Evolutionary conservation across 2,888 invertebrate genomes (phyloP).

Genomic region (Dinocampus coccinellae): DNA sequence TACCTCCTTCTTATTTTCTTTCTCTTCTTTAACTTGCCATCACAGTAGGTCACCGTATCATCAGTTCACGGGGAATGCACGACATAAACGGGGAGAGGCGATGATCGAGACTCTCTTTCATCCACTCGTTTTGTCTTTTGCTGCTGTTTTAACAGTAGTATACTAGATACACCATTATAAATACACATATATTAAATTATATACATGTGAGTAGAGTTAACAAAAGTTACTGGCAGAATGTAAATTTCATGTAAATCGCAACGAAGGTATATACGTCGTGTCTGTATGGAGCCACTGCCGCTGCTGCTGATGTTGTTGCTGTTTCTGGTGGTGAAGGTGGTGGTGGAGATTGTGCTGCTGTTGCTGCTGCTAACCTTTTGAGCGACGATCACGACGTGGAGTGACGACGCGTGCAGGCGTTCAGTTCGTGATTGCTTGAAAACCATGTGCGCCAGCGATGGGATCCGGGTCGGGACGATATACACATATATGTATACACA

Average conservation of each 20-base stretch:
- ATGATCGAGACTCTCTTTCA: constrained; percentile 23
- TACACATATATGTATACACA: constrained; percentile 24
- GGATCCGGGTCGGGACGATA: constrained; percentile 59
- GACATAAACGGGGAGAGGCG: constrained; percentile 25
- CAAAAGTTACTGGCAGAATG: constrained; percentile 50
- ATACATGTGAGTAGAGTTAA: constrained; percentile 10
- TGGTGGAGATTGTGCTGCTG: too few relatives aligned
- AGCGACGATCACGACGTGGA: constrained; percentile 49
- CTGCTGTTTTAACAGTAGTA: constrained; percentile 41
- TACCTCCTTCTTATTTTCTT: constrained; percentile 27
- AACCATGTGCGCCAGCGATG: constrained; percentile 43
- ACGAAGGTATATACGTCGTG: constrained; percentile 33
- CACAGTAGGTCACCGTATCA: constrained; percentile 51
- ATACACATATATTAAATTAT: not conserved
- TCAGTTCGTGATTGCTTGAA: constrained; percentile 52
- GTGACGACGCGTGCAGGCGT: constrained; percentile 30
- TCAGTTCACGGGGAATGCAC: constrained; percentile 45
- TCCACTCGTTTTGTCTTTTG: constrained; percentile 40
- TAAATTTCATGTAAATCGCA: constrained; percentile 58
- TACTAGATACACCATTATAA: constrained; percentile 30
- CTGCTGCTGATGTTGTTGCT: constrained; percentile 45
- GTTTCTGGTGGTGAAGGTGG: too few relatives aligned
- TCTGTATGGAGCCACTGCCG: constrained; percentile 26
- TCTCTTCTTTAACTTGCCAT: constrained; percentile 43
- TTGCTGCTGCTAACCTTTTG: constrained; percentile 53